Evolutionary conservation across 2,888 invertebrate species (phyloP).

Genomic region (Pogonocherus hispidulus): DNA sequence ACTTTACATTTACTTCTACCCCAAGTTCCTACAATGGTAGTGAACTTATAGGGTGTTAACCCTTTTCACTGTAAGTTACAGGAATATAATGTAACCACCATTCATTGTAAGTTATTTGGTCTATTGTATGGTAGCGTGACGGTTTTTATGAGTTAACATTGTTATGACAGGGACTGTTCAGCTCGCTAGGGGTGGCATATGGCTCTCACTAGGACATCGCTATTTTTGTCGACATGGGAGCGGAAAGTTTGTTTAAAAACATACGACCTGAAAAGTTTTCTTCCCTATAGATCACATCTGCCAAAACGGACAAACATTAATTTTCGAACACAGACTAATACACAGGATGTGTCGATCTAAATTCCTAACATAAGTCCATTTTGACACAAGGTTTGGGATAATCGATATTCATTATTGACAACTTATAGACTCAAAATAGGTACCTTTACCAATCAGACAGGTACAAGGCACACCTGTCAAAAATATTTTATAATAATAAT

Average conservation of each 20-base stretch:
- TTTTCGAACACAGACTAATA: too few species aligned
- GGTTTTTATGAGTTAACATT: background rate
- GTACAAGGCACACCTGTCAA: too few species aligned
- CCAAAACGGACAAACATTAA: background rate
- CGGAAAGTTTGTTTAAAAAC: background rate
- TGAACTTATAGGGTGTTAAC: too few species aligned
- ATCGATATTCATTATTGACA: too few species aligned
- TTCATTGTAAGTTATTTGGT: background rate
- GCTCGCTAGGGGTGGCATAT: background rate
- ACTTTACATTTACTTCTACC: too few species aligned
- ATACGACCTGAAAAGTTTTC: constrained; percentile 1
- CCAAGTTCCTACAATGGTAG: too few species aligned
- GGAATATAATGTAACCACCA: background rate
- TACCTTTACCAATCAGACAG: too few species aligned
- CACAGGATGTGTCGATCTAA: too few species aligned
- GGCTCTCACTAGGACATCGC: background rate
- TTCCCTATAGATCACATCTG: constrained; percentile 2
- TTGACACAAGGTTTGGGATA: too few species aligned
- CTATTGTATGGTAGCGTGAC: constrained; percentile 6
- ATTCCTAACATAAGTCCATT: too few species aligned
- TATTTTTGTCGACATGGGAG: background rate
- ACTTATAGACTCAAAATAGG: too few species aligned
- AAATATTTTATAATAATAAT: too few species aligned
- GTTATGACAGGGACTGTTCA: background rate
- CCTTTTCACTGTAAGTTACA: background rate